phyloP scores from a whole-genome alignment of 2,797 vertebrate genomes.

The Rhynchonycteris naso region DNA sequence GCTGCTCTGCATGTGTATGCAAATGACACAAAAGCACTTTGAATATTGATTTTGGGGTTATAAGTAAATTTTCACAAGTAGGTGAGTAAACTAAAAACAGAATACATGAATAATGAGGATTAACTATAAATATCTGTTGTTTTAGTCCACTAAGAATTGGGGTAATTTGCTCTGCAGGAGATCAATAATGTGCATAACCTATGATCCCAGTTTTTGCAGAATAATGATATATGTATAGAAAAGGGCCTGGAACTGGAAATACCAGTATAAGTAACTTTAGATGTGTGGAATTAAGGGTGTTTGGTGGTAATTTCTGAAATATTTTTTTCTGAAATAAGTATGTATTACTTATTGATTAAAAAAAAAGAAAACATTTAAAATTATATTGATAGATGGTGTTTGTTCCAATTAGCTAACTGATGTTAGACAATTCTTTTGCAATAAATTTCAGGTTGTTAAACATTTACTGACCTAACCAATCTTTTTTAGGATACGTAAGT shows the following conservation, averaged over 20 bases:
- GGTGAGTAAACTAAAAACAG: background rate
- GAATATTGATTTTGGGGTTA: background rate
- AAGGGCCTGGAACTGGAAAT: background rate
- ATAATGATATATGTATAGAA: background rate
- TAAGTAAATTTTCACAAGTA: background rate
- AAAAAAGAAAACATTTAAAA: conserved; percentile 25
- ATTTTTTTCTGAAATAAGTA: background rate
- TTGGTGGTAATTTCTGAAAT: background rate
- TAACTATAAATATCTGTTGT: background rate
- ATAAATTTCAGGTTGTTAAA: background rate
- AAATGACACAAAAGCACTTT: background rate
- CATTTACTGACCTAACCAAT: background rate
- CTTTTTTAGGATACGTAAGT: background rate
- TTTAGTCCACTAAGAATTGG: background rate
- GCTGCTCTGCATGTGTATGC: background rate
- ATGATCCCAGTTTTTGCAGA: background rate
- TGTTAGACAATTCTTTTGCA: background rate
- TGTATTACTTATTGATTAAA: conserved; percentile 4
- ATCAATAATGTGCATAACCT: background rate
- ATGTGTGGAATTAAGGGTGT: background rate
- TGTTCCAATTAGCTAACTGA: background rate
- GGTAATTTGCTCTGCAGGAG: background rate
- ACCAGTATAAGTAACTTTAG: background rate
- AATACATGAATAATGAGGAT: background rate
- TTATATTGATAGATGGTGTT: background rate